Conservation (phyloP, 1,140 invertebrate species). For the Pogonomyrmex californicus region DNA sequence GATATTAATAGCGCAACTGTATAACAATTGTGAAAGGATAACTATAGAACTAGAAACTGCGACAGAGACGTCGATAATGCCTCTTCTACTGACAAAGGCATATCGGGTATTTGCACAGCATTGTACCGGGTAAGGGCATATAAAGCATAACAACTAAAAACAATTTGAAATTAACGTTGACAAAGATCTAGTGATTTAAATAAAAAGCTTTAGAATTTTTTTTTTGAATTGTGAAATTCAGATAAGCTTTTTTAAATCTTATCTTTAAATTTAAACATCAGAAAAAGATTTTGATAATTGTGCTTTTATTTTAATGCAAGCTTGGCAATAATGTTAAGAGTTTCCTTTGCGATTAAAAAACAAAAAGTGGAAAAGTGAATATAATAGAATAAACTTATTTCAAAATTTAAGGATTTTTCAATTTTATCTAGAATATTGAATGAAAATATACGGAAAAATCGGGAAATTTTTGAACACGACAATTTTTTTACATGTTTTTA, state of each 20-base stretch:
- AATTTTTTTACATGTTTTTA: too few species aligned
- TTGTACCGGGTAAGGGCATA: neutral
- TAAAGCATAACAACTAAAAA: neutral
- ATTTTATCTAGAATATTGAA: too few species aligned
- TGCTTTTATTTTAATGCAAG: too few species aligned
- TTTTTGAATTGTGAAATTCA: neutral
- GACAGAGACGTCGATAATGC: neutral
- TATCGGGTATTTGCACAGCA: neutral
- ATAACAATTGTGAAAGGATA: conserved; percentile 7
- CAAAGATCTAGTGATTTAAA: neutral
- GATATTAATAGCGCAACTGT: neutral
- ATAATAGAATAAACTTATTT: too few species aligned
- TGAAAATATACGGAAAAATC: too few species aligned
- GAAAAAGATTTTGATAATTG: too few species aligned
- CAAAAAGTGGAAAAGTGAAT: too few species aligned
- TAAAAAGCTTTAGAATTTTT: neutral
- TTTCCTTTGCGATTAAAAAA: too few species aligned
- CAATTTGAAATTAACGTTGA: conserved; percentile 3
- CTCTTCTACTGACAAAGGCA: neutral
- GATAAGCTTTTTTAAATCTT: neutral
- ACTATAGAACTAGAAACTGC: conserved; percentile 5
- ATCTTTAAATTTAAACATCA: too few species aligned
- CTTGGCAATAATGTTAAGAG: too few species aligned
- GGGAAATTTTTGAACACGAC: too few species aligned
- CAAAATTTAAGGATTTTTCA: too few species aligned